phyloP scores from a whole-genome alignment of 2,797 vertebrate genomes.

The Cebuella pygmaea region DNA sequence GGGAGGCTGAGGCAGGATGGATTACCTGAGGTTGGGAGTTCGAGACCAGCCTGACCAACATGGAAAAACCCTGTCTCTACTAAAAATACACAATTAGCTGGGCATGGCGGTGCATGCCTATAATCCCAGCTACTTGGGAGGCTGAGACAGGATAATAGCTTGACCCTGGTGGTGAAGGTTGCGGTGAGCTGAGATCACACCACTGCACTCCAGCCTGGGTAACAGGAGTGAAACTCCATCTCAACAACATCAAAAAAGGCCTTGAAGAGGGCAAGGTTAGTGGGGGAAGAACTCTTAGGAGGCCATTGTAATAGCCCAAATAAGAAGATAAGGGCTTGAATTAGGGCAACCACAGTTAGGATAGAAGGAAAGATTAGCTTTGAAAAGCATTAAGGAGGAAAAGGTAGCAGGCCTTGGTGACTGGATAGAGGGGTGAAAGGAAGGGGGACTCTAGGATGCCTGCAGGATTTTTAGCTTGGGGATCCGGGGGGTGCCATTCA shows the following conservation, averaged over 20 bases:
- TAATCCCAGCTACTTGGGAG: no score
- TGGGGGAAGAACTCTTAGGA: not conserved
- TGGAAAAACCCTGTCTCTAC: no score
- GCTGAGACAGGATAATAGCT: no score
- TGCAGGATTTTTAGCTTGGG: not conserved
- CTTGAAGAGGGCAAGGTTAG: not conserved
- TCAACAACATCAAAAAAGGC: not conserved
- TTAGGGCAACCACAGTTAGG: not conserved
- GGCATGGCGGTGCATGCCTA: no score
- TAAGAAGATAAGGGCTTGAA: not conserved
- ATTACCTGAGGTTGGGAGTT: no score
- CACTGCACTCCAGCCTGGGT: no score
- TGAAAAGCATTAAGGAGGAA: not conserved
- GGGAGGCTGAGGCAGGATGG: no score
- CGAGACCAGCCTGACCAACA: no score
- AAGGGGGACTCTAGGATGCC: not conserved
- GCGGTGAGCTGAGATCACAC: no score
- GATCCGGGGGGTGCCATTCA: not conserved
- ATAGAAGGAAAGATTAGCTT: not conserved
- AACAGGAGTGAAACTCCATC: no score
- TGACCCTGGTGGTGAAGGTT: no score
- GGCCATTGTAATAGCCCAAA: not conserved
- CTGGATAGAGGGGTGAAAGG: not conserved
- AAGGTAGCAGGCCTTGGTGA: not conserved
- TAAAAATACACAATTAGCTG: no score